Base-by-base conservation (phyloP, 2,113 vertebrate species). In the Muntiacus muntjak region DNA sequence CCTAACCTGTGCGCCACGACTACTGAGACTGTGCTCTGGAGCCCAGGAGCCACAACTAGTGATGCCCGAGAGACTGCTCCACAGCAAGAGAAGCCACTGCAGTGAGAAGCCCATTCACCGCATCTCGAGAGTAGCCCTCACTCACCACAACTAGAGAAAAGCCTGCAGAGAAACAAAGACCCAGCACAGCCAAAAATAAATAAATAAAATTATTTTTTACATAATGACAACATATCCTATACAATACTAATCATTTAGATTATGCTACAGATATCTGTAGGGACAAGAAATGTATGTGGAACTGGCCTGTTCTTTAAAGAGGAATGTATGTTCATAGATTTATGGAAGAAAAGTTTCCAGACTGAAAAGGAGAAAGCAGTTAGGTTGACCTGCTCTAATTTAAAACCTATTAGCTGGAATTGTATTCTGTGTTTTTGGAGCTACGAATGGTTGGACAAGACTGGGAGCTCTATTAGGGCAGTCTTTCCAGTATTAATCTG, bases 91-190 rank as follows among this genome's bases (percentile, higher is more conserved):
- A 71, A 12, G 64, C 33, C 64, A 5, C 33, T 10, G 33, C 33
- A 9, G 1, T 0, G 33, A 67, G 33, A 36, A 36, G 17, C n/a
- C 64, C 4, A 8, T 2, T n/a, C 64, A 71, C n/a, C 4, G 0
- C 30, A 9, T 17, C 62, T 64, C 15, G 30, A 33, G 17, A 36
- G 67, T 11, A 36, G n/a, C n/a, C 67, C 67, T 23, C n/a, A 23
- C n/a, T 71, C 67, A 21, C 64, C 64, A 36, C 64, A 10, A 36
- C 9, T 23, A 11, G 67, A 71, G n/a, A 71, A 36, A 71, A 40
- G 67, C n/a, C n/a, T 36, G 67, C 36, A 36, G 67, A 36, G 19
- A n/a, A 36, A 40, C 21, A 9, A 71, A 40, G n/a, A 40, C 67
- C 67, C n/a, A 71, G 67, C n/a, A 36, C n/a, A 71, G 67, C 67